A percentile compares a stretch with the other conserved stretches of the same genome.
phyloP scores from a whole-genome alignment of 2,797 vertebrate species.

The Alca torda region DNA sequence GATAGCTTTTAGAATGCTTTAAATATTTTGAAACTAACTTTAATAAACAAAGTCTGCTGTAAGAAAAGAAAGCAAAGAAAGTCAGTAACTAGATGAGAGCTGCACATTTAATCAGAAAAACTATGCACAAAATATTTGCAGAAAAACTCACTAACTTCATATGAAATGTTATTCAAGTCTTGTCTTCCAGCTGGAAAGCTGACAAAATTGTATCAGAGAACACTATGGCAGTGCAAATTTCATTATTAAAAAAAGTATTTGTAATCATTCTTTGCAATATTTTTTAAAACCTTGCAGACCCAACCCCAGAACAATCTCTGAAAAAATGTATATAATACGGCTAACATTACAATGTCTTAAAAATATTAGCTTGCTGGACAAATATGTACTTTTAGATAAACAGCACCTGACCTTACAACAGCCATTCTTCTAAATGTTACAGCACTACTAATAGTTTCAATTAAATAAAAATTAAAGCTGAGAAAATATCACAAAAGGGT shows the following conservation, averaged over 20 bases:
- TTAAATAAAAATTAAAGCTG: slow-evolving; percentile 83
- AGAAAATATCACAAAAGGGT: slow-evolving; percentile 81
- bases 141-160: background rate
- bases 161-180: background rate
- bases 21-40: background rate
- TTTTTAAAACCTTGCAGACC: background rate
- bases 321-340: slow-evolving; percentile 23
- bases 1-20: background rate
- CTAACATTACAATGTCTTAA: slow-evolving; percentile 39
- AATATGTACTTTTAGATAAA: slow-evolving; percentile 73
- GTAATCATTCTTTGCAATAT: background rate
- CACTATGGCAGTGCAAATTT: background rate
- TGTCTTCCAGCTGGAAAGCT: background rate
- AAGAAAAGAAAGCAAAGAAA: background rate
- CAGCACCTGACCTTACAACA: slow-evolving; percentile 61
- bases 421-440: slow-evolving; percentile 77
- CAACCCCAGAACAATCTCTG: background rate
- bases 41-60: background rate
- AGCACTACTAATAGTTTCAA: slow-evolving; percentile 73
- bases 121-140: background rate
- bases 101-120: background rate
- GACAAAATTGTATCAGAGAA: background rate
- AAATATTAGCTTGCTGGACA: slow-evolving; percentile 66
- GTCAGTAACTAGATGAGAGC: background rate
- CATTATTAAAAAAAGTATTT: background rate